phyloP scores from a whole-genome alignment of 2,113 vertebrate genomes.

The Speoplatyrhinus poulsoni region DNA sequence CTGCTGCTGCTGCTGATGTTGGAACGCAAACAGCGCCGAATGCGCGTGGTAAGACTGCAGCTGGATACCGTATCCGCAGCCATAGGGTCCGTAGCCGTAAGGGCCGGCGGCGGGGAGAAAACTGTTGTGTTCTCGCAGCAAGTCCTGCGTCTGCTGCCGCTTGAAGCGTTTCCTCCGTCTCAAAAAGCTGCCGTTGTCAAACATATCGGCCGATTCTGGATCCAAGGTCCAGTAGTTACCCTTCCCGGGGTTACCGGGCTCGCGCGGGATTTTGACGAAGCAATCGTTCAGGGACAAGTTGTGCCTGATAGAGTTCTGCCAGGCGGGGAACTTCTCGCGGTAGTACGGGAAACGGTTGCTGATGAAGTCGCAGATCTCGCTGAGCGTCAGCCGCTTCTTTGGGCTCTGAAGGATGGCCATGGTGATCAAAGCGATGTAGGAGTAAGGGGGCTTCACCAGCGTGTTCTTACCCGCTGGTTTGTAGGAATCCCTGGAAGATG shows the following conservation, averaged over 20 bases:
- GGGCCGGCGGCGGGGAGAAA: constrained; percentile 77
- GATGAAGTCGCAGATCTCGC: constrained; percentile 88
- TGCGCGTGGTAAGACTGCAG: constrained; percentile 88
- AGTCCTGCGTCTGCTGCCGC: constrained; percentile 84
- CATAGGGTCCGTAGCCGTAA: constrained; percentile 85
- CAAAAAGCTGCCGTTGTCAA: constrained; percentile 91
- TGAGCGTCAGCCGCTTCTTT: constrained; percentile 91
- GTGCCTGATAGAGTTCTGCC: constrained; percentile 88
- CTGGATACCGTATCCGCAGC: constrained; percentile 88
- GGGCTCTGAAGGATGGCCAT: constrained; percentile 94
- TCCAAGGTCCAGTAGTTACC: constrained; percentile 93
- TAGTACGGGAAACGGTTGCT: constrained; percentile 86
- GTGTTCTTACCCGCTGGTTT: constrained; percentile 81
- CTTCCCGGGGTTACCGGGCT: constrained; percentile 89
- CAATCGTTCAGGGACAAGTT: constrained; percentile 86
- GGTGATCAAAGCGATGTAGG: constrained; percentile 93
- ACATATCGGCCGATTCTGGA: constrained; percentile 91
- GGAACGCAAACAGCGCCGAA: constrained; percentile 86
- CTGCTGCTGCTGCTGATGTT: constrained; percentile 76
- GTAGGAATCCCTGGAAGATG: constrained; percentile 72
- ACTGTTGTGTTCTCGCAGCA: constrained; percentile 78
- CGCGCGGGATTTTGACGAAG: constrained; percentile 86
- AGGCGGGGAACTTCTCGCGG: constrained; percentile 86
- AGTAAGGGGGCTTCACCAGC: constrained; percentile 92
- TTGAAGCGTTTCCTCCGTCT: constrained; percentile 91